A percentile compares a stretch with the other conserved stretches of the same genome.
phyloP scores from a whole-genome alignment of 2,797 vertebrate genomes.

The Spea hammondii region DNA sequence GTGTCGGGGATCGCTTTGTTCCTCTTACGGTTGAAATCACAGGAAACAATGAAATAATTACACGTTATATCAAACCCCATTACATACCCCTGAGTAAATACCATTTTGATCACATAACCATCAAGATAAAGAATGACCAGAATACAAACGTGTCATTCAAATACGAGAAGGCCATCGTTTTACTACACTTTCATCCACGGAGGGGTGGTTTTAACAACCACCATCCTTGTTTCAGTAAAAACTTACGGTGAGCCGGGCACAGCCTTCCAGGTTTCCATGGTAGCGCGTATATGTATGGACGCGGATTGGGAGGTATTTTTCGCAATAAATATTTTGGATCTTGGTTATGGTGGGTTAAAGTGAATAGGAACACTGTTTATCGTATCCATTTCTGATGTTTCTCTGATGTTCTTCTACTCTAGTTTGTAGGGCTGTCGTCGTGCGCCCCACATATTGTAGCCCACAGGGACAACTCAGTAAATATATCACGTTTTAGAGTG shows the following conservation, averaged over 20 bases:
- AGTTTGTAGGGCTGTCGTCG: no score
- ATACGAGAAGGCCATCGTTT: background rate
- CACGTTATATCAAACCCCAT: background rate
- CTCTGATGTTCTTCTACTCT: no score
- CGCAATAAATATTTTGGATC: no score
- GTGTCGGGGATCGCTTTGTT: background rate
- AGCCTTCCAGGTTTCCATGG: no score
- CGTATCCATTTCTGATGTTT: no score
- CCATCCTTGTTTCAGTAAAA: background rate
- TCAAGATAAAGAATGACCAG: slow-evolving; percentile 10
- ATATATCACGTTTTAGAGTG: no score
- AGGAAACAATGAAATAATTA: background rate
- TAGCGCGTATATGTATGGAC: no score
- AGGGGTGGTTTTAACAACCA: background rate
- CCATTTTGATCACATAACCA: background rate
- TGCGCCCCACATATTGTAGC: no score
- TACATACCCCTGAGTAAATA: background rate
- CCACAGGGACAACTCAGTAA: no score
- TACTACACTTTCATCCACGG: background rate
- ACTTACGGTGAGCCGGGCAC: background rate
- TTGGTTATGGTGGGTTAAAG: no score
- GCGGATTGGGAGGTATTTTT: no score
- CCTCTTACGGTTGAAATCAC: background rate
- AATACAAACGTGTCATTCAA: background rate
- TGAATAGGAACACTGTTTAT: no score